Percentiles rank a stretch among this genome's conserved stretches.
These are phyloP conservation scores for Buteo buteo DNA, from an alignment of 2,113 vertebrate species.

Conservation along the genomic window DNA sequence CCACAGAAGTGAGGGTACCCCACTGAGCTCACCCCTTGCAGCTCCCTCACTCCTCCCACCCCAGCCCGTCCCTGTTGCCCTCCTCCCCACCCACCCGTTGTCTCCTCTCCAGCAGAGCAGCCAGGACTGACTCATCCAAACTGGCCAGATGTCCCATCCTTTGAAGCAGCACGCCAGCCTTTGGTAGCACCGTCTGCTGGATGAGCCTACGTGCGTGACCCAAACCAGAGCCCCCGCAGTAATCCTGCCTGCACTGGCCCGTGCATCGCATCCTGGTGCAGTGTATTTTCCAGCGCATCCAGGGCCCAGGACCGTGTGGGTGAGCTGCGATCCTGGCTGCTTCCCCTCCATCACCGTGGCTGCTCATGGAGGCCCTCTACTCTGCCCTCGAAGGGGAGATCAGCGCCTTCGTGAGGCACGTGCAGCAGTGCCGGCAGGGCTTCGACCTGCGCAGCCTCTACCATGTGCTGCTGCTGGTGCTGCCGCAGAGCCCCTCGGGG, in stretches of 20 bases:
- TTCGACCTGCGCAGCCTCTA: slow-evolving; percentile 27
- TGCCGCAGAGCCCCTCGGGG: background rate
- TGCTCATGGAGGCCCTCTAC: background rate
- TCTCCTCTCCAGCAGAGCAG: background rate
- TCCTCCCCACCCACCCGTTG: rapidly evolving
- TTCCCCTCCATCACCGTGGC: background rate
- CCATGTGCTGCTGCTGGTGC: background rate
- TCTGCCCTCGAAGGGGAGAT: slow-evolving; percentile 26
- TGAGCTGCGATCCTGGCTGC: rapidly evolving
- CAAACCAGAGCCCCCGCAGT: background rate
- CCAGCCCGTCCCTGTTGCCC: background rate
- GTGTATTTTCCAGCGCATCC: background rate
- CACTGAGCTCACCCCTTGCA: background rate
- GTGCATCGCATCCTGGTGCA: background rate
- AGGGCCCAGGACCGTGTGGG: background rate
- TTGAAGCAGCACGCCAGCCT: background rate
- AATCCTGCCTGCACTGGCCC: background rate
- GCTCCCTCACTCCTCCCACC: background rate
- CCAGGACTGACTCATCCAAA: rapidly evolving
- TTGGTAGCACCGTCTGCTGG: background rate
- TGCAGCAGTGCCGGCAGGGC: background rate
- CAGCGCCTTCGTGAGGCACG: background rate
- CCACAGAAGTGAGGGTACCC: background rate
- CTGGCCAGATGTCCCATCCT: background rate
- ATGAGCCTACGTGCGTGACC: rapidly evolving